A percentile compares a stretch with the other conserved stretches of the same genome.
phyloP scores from a whole-genome alignment of 2,113 vertebrate species.

The Alectura lathami region DNA sequence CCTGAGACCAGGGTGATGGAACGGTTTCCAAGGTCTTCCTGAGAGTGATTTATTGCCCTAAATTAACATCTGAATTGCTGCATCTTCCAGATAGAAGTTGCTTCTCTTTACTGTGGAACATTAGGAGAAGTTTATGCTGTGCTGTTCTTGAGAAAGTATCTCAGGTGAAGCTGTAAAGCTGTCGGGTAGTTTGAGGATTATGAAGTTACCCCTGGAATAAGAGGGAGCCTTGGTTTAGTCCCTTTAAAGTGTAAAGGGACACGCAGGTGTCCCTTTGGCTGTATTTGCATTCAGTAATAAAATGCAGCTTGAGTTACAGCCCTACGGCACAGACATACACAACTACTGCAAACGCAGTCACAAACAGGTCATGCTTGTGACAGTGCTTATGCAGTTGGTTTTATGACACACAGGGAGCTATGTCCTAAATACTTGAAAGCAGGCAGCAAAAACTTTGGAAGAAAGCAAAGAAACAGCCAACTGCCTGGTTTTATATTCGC shows the following conservation, averaged over 20 bases:
- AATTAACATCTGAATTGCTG: background rate
- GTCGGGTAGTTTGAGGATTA: background rate
- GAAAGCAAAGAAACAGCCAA: background rate
- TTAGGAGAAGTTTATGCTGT: background rate
- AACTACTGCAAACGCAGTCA: background rate
- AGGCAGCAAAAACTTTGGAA: background rate
- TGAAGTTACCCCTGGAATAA: background rate
- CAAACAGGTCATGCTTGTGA: background rate
- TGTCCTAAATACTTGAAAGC: background rate
- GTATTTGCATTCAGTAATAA: background rate
- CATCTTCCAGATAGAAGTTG: background rate
- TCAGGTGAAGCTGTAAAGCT: background rate
- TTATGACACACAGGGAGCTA: background rate
- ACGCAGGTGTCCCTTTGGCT: background rate
- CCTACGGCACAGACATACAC: background rate
- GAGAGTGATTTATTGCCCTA: background rate
- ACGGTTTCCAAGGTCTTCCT: background rate
- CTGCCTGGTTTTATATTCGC: background rate
- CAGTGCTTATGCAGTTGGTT: background rate
- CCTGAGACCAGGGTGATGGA: background rate
- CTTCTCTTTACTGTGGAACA: background rate
- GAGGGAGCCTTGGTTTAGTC: background rate
- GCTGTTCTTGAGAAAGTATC: background rate
- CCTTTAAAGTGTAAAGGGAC: background rate
- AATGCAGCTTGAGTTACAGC: background rate